Evolutionary conservation across 2,888 invertebrate species (phyloP), one percentile per base, ranked within the genome.

Genomic region (Scaptomyza caliginosa): DNA sequence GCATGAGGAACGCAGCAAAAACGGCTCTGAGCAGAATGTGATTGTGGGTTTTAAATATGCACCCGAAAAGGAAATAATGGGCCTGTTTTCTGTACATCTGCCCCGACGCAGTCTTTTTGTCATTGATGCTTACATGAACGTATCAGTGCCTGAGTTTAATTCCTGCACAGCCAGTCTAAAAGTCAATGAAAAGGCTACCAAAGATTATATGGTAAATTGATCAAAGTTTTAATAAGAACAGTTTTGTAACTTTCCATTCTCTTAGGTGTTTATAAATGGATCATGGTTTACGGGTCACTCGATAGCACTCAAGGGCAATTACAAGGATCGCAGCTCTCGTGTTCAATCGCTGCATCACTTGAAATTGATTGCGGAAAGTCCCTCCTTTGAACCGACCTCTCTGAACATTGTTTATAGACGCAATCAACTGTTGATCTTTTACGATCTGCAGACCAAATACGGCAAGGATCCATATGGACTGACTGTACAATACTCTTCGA

Each of bases 241-340:
- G n/a, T 19, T 13, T 1, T 19, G 17, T 6, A 3, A 16, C 2
- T 26, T 28, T 23, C 1, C 1, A 26, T 16, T 30, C 5, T 13
- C 52, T 13, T 77, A 95, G 95, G 92, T 96, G 23, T 94, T 95
- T 77, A 92, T 96, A 34, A 92, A 93, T 24, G 96, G 95, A 0
- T 93, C 95, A 0, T 96, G 96, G 96, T 96, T 96, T 89, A 96
- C 95, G 42, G 96, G 96, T 0, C 91, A 92, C 55, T 88, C 90
- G 0, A 82, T 95, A 68, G 94, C 94, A 39, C 92, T 94, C 1
- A 94, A 94, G 70, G 96, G 96, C 0, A 92, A 94, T 1, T 96
- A 96, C 88, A 94, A 94, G 74, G 96, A 96, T 89, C 94, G 94
- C 77, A 96, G 96, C 0, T 93, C 94, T 4, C 92, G 93, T 0